Evolutionary conservation across 2,797 vertebrate species (phyloP).

Genomic region (Leptodactylus fallax): DNA sequence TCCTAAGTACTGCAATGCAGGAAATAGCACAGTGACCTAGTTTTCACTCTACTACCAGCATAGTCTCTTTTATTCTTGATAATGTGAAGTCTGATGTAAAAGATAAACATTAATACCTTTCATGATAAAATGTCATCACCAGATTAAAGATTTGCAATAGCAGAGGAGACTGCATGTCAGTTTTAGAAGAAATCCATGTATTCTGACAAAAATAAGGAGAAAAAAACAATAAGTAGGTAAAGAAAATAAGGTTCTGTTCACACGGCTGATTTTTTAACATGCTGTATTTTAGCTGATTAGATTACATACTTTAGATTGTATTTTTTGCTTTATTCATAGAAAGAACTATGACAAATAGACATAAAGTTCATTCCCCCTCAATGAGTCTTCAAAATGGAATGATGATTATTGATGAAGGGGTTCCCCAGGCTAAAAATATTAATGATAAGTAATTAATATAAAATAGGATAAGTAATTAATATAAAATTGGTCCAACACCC

Average conservation of each 20-base stretch:
- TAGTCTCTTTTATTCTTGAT: conserved; percentile 37
- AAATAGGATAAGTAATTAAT: too few relatives aligned
- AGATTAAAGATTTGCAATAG: conserved; percentile 9
- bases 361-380: too few relatives aligned
- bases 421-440: too few relatives aligned
- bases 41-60: conserved; percentile 34
- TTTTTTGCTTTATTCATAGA: too few relatives aligned
- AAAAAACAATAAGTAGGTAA: not conserved
- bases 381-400: too few relatives aligned
- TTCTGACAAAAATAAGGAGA: not conserved
- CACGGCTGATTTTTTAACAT: not conserved
- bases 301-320: not conserved
- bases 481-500: too few relatives aligned
- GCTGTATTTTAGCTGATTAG: not conserved
- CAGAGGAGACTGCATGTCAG: not conserved
- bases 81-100: conserved; percentile 40
- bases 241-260: not conserved
- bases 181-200: not conserved
- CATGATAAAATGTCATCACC: conserved; percentile 12
- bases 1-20: conserved; percentile 56
- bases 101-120: conserved; percentile 48
- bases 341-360: too few relatives aligned
- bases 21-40: conserved; percentile 57
- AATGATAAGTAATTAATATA: too few relatives aligned
- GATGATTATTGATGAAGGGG: too few relatives aligned